A percentile compares a stretch with the other conserved stretches of the same genome.
phyloP scores from a whole-genome alignment of 2,797 vertebrate species.

The Hippocampus kuda region DNA sequence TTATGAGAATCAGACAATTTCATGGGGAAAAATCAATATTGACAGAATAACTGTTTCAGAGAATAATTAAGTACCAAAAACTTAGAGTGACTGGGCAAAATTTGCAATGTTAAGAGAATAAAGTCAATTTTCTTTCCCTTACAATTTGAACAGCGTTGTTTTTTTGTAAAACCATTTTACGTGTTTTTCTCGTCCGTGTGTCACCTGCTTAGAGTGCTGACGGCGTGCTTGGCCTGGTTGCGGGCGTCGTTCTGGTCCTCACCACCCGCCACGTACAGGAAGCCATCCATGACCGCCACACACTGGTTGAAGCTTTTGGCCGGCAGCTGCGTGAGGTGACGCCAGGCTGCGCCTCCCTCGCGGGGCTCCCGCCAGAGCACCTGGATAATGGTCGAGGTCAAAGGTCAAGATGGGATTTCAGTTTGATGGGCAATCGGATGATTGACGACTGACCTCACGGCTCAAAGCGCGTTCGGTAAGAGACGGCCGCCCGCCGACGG shows the following conservation, averaged over 20 bases:
- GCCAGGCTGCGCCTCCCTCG: conserved; percentile 70
- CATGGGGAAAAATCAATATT: too few relatives aligned
- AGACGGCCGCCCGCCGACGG: conserved; percentile 70
- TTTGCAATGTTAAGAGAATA: too few relatives aligned
- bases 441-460: conserved; percentile 58
- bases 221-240: conserved; percentile 80
- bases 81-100: too few relatives aligned
- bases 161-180: neutral
- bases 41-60: too few relatives aligned
- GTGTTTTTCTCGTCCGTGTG: neutral
- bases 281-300: conserved; percentile 79
- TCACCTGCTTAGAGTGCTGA: conserved; percentile 77
- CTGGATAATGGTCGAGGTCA: conserved; percentile 35
- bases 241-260: conserved; percentile 81
- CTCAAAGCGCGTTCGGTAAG: conserved; percentile 75
- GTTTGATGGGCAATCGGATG: neutral
- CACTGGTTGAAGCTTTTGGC: conserved; percentile 84
- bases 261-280: conserved; percentile 76
- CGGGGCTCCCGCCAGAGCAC: conserved; percentile 73
- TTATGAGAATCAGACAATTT: too few relatives aligned
- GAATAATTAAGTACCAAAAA: too few relatives aligned
- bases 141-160: neutral
- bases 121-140: too few relatives aligned
- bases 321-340: conserved; percentile 75
- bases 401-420: conserved; percentile 15